Base-by-base conservation (phyloP, 2,113 vertebrate genomes). In the Macquaria ambigua region DNA sequence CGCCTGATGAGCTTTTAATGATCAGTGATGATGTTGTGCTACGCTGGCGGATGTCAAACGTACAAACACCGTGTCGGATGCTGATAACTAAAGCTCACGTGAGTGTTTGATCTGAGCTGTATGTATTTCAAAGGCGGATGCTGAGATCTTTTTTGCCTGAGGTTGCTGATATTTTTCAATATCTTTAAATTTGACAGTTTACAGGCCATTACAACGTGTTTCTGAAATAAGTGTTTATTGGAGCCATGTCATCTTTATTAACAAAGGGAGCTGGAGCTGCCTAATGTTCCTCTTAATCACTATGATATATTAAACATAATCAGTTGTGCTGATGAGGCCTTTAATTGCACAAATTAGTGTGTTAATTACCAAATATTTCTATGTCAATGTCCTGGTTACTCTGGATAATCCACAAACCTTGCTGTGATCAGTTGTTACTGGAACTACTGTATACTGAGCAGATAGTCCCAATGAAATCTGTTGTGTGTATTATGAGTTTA, bases 1-100 rank as follows among this genome's bases (percentile, higher is more conserved):
- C 7, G 34, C 5, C 66, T 78, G 78, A 93, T 77, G 87, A 84
- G 77, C 67, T 83, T 85, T 82, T 91, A 92, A 92, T 92, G 77
- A 92, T 81, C 48, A 43, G 59, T 81, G 67, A 89, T 74, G 75
- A 87, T 79, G 85, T 21, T 73, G 74, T 56, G 20, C 78, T 31
- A 18, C 8, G 72, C 75, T 48, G 2, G 48, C 5, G 53, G 67
- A 87, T 82, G 73, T 79, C 76, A 70, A 59, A 70, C 21, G 12
- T 52, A 8, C 69, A 68, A 79, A 81, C 76, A 56, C 34, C 2
- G 4, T 43, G 78, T 58, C 63, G 43, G 74, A 74, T 72, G 63
- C 53, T 55, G 53, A 69, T 69, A 64, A 77, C 28, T 34, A 41
- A 68, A 79, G 52, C 16, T 61, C 23, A 78, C 8, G n/a, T 0